Percentiles rank a stretch among this genome's conserved stretches.
phyloP scores from a whole-genome alignment of 2,797 vertebrate species.

The Onychomys torridus region DNA sequence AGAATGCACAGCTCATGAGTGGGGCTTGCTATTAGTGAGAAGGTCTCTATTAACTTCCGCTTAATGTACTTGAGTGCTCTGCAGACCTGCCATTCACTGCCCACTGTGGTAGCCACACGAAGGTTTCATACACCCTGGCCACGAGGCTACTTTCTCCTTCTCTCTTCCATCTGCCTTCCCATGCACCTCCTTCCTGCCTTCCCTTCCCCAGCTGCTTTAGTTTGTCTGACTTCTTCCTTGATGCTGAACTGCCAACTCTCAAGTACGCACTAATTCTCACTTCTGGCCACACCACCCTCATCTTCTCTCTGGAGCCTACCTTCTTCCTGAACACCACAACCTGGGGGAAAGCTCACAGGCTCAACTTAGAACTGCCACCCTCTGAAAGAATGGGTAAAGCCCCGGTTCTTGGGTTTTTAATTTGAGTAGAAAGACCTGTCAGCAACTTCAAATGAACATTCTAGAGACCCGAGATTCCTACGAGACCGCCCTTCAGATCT shows the following conservation, averaged over 20 bases:
- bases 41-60: not conserved
- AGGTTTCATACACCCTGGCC: not conserved
- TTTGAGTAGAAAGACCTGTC: not conserved
- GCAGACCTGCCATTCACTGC: not conserved
- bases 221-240: not conserved
- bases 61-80: not conserved
- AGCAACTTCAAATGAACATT: not conserved
- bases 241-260: not conserved
- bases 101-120: fast-evolving
- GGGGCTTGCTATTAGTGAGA: not conserved
- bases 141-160: not conserved
- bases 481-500: not conserved
- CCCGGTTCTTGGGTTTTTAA: not conserved
- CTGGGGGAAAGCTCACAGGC: not conserved
- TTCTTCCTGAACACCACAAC: not conserved
- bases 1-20: not conserved
- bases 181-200: not conserved
- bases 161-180: not conserved
- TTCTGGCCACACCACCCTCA: too few species aligned
- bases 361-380: not conserved
- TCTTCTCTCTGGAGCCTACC: not conserved
- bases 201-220: not conserved
- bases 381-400: not conserved
- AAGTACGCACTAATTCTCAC: not conserved
- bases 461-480: not conserved